Percentiles rank a stretch among this genome's conserved stretches.
phyloP scores from a whole-genome alignment of 2,113 vertebrate genomes.

The Cinclus mexicanus region DNA sequence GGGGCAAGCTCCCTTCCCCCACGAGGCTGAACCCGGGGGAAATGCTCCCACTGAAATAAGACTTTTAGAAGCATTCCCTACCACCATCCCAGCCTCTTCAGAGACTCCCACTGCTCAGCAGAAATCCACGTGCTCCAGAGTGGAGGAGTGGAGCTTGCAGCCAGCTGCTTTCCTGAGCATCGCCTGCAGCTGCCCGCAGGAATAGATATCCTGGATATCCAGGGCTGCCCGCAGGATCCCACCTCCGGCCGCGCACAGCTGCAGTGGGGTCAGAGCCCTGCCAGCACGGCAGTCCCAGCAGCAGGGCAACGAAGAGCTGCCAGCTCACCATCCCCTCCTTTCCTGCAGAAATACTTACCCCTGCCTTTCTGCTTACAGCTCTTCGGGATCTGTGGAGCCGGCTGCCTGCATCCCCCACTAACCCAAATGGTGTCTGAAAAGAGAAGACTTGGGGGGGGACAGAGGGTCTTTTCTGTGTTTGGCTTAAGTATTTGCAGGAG shows the following conservation, averaged over 20 bases:
- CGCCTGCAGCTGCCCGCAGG: neutral
- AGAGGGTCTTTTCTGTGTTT: neutral
- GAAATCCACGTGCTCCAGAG: neutral
- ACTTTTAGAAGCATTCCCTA: neutral
- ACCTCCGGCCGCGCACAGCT: neutral
- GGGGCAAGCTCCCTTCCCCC: neutral
- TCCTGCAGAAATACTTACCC: neutral
- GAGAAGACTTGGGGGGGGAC: neutral
- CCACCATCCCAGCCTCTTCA: neutral
- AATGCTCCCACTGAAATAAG: neutral
- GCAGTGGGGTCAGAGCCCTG: neutral
- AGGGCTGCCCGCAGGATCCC: neutral
- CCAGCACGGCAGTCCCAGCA: fast-evolving
- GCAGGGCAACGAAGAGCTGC: neutral
- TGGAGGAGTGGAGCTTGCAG: neutral
- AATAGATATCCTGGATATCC: neutral
- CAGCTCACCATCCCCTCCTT: neutral
- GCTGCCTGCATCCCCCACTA: neutral
- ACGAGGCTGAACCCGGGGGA: neutral
- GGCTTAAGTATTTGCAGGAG: neutral
- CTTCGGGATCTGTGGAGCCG: fast-evolving
- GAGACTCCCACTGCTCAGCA: neutral
- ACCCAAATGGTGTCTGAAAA: neutral
- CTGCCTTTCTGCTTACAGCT: fast-evolving
- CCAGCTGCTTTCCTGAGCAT: neutral